phyloP scores from a whole-genome alignment of 2,113 vertebrate genomes.

The Dipodomys merriami region DNA sequence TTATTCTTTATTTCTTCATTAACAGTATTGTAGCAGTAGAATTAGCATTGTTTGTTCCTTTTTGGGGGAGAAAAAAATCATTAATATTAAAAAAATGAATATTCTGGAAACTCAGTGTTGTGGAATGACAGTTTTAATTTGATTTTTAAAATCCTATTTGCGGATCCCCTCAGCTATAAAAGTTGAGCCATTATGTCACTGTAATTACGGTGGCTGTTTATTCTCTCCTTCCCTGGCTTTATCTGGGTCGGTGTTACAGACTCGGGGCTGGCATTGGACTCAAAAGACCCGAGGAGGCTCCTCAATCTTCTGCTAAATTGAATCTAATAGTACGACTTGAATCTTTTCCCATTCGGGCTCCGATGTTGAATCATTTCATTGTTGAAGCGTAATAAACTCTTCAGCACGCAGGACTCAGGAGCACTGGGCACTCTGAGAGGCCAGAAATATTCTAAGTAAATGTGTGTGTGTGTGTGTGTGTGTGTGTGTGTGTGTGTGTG shows the following conservation, averaged over 20 bases:
- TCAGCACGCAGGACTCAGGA: not conserved
- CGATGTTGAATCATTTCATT: slow-evolving; percentile 59
- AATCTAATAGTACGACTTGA: slow-evolving; percentile 63
- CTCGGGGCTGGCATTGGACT: slow-evolving; percentile 43
- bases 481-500: no score
- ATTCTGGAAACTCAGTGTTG: slow-evolving; percentile 79
- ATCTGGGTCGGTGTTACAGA: slow-evolving; percentile 24
- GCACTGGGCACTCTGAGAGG: not conserved
- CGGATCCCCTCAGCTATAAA: slow-evolving; percentile 78
- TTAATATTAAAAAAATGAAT: slow-evolving; percentile 82
- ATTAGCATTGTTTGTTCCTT: slow-evolving; percentile 86
- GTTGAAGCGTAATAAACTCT: slow-evolving; percentile 18
- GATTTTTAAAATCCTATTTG: slow-evolving; percentile 80
- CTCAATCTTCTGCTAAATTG: slow-evolving; percentile 66
- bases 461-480: no score
- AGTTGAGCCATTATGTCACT: slow-evolving; percentile 80
- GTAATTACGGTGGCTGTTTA: slow-evolving; percentile 75
- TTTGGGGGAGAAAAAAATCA: slow-evolving; percentile 72
- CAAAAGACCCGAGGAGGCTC: slow-evolving; percentile 55
- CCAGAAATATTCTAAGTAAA: not conserved
- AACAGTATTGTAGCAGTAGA: slow-evolving; percentile 82
- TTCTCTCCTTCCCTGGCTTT: slow-evolving; percentile 49
- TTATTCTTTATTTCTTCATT: slow-evolving; percentile 87
- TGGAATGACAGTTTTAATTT: slow-evolving; percentile 81
- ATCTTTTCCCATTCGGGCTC: slow-evolving; percentile 42